Evolutionary conservation across 2,888 invertebrate species (phyloP).

Genomic region (Bombylius major): DNA sequence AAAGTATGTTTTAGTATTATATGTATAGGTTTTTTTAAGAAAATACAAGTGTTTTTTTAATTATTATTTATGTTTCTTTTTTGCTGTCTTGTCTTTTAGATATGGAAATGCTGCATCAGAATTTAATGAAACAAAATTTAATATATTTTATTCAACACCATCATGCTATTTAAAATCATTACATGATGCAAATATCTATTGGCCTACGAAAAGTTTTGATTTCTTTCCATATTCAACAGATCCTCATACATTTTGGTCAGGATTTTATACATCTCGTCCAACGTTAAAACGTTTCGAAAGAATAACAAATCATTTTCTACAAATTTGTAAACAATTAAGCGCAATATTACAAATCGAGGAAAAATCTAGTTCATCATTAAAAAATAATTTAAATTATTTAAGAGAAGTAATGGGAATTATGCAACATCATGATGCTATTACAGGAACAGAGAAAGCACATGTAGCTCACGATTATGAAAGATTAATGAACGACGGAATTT

Average conservation of each 20-base stretch:
- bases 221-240: constrained; percentile 88
- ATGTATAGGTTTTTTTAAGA: no score
- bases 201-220: constrained; percentile 67
- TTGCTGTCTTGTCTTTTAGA: constrained; percentile 27
- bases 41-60: no score
- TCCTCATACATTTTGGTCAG: constrained; percentile 85
- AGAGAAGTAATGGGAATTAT: constrained; percentile 67
- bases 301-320: constrained; percentile 59
- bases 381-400: constrained; percentile 42
- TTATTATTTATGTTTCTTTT: no score
- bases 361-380: constrained; percentile 24
- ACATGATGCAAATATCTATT: constrained; percentile 51
- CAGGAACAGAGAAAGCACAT: constrained; percentile 75
- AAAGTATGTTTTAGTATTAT: constrained; percentile 41
- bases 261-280: constrained; percentile 74
- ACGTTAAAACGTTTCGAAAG: constrained; percentile 67
- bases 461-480: constrained; percentile 82
- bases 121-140: constrained; percentile 48
- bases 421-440: constrained; percentile 85
- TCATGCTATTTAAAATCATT: constrained; percentile 73
- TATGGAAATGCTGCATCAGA: constrained; percentile 49
- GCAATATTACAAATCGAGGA: constrained; percentile 39
- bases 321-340: constrained; percentile 66
- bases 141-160: constrained; percentile 75
- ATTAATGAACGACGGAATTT: constrained; percentile 54